These are phyloP conservation scores for Heliconius melpomene DNA, from an alignment of 1,140 invertebrate species.

Conservation along the genomic window DNA sequence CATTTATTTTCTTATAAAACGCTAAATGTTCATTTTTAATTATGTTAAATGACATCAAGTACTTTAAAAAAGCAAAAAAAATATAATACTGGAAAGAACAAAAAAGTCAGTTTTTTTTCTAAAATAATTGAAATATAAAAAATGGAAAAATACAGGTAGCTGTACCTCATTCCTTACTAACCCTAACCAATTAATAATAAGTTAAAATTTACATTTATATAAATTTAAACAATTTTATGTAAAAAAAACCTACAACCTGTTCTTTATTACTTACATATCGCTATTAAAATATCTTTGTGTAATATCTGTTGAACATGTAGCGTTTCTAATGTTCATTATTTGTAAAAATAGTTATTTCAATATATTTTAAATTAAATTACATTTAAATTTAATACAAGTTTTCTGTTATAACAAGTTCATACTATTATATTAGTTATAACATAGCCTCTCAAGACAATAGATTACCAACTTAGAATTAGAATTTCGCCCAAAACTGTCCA, in stretches of 20 bases:
- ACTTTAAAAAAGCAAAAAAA: too few relatives aligned
- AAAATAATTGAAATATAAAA: neutral
- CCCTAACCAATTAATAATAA: neutral
- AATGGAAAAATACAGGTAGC: neutral
- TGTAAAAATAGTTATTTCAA: too few relatives aligned
- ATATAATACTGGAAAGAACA: neutral
- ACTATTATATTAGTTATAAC: neutral
- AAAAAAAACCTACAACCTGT: slow-evolving; percentile 1
- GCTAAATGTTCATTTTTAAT: too few relatives aligned
- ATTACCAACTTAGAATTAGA: neutral
- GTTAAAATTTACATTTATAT: neutral
- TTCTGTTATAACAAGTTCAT: neutral
- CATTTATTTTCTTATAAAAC: too few relatives aligned
- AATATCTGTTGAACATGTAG: neutral
- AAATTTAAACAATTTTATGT: neutral
- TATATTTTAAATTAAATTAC: too few relatives aligned
- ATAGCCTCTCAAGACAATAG: neutral
- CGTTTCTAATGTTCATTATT: neutral
- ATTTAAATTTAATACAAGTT: neutral
- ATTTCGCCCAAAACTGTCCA: too few relatives aligned
- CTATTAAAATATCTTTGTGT: slow-evolving; percentile 3
- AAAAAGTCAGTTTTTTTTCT: too few relatives aligned
- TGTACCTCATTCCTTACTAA: neutral
- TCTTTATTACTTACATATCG: neutral
- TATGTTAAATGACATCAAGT: too few relatives aligned